Percentiles rank a stretch among this genome's conserved stretches.
Conservation (phyloP, 2,888 invertebrate genomes). For the Salpingus planirostris region DNA sequence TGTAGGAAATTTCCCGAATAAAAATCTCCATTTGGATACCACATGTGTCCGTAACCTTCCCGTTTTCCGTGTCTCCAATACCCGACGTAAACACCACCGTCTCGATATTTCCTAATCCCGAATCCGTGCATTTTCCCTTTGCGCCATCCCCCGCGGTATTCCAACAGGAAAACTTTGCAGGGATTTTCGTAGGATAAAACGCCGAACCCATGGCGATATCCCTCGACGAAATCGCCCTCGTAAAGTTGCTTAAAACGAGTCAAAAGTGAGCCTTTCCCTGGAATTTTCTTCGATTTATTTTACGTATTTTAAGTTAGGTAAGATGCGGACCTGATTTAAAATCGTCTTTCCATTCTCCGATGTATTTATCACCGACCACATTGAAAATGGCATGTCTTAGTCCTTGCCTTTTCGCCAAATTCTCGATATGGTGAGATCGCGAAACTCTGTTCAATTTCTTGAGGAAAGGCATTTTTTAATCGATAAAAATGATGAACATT, state of each 20-base stretch:
- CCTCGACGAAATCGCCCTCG: constrained; percentile 52
- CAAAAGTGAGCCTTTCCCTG: constrained; percentile 48
- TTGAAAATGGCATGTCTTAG: constrained; percentile 49
- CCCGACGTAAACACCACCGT: constrained; percentile 54
- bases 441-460: constrained; percentile 21
- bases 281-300: too few relatives aligned
- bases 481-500: too few relatives aligned
- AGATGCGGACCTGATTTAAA: constrained; percentile 34
- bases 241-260: constrained; percentile 47
- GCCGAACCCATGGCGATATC: constrained; percentile 52
- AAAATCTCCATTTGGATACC: constrained; percentile 49
- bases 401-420: constrained; percentile 47
- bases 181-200: constrained; percentile 39
- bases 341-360: constrained; percentile 54
- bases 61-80: constrained; percentile 44
- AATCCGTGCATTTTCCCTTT: constrained; percentile 49
- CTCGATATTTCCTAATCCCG: constrained; percentile 48
- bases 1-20: constrained; percentile 51
- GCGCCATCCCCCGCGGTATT: constrained; percentile 54
- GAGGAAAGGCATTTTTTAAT: constrained; percentile 32
- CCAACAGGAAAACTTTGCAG: constrained; percentile 41
- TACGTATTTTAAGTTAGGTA: neutral
- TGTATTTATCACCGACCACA: constrained; percentile 45
- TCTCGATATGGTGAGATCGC: constrained; percentile 38
- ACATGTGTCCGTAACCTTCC: constrained; percentile 54